phyloP scores from a whole-genome alignment of 2,113 vertebrate species.

The Menura novaehollandiae region DNA sequence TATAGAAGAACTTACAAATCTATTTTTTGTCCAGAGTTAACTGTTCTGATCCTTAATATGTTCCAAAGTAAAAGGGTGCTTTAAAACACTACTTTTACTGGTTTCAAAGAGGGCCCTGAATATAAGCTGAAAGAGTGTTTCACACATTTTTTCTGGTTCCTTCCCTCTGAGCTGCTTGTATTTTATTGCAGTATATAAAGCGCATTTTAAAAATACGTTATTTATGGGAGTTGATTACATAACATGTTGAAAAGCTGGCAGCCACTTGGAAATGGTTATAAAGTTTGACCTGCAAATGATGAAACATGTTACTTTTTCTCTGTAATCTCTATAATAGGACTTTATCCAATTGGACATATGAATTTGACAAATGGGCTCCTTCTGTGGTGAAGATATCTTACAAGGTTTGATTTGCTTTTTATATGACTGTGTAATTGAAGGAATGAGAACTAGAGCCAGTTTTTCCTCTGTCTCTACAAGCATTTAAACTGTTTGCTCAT shows the following conservation, averaged over 20 bases:
- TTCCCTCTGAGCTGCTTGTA: not conserved
- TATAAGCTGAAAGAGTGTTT: not conserved
- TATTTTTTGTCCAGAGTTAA: not conserved
- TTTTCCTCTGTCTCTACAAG: not conserved
- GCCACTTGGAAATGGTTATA: not conserved
- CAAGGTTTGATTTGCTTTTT: slow-evolving; percentile 83
- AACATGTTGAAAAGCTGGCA: not conserved
- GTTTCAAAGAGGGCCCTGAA: not conserved
- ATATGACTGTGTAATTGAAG: not conserved
- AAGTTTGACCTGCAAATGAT: not conserved
- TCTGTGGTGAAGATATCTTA: slow-evolving; percentile 97
- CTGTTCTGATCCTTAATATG: not conserved
- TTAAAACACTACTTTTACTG: not conserved
- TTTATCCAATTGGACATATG: slow-evolving; percentile 95
- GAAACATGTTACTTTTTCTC: not conserved
- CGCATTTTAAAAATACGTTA: not conserved
- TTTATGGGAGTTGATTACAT: not conserved
- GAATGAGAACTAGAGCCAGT: not conserved
- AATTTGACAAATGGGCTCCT: slow-evolving; percentile 97
- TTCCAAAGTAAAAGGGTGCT: not conserved
- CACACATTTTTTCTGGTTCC: not conserved
- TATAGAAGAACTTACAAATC: not conserved
- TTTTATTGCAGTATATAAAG: not conserved
- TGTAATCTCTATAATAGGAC: slow-evolving; percentile 75
- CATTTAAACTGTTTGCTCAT: slow-evolving; percentile 18